A percentile compares a stretch with the other conserved stretches of the same genome.
These are phyloP conservation scores for Pseudochirops corinnae DNA, from an alignment of 2,797 vertebrate species.

Conservation along the genomic window DNA sequence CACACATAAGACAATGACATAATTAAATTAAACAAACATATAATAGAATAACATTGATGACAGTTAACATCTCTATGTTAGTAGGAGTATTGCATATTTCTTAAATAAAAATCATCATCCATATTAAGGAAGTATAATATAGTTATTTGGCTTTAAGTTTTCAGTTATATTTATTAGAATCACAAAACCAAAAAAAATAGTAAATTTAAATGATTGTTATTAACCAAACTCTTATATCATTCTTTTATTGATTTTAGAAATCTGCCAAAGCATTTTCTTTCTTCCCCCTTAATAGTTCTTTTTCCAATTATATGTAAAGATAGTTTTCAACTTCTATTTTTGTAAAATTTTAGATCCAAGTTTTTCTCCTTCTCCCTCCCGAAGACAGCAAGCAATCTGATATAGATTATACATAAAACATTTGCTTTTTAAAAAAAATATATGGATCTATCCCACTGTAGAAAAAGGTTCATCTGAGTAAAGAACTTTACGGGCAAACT, in stretches of 20 bases:
- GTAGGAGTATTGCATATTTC: neutral
- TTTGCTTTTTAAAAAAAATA: neutral
- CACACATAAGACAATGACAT: neutral
- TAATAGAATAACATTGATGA: fast-evolving
- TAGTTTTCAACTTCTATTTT: too few species aligned
- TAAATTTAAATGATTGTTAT: neutral
- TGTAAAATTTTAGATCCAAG: too few species aligned
- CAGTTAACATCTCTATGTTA: neutral
- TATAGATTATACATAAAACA: too few species aligned
- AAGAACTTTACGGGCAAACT: neutral
- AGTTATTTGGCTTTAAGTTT: neutral
- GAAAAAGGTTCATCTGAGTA: fast-evolving
- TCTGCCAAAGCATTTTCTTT: neutral
- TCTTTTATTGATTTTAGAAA: neutral
- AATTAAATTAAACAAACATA: neutral
- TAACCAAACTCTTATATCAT: fast-evolving
- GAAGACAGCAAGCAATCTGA: too few species aligned
- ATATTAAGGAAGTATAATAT: neutral
- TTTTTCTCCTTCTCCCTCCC: too few species aligned
- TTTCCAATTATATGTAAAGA: too few species aligned
- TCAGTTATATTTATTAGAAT: neutral
- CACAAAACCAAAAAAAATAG: neutral
- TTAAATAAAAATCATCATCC: neutral
- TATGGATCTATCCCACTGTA: neutral
- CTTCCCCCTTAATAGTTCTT: too few species aligned